These are phyloP conservation scores for Drosophila serrata DNA, from an alignment of 1,140 invertebrate genomes.

Conservation along the genomic window DNA sequence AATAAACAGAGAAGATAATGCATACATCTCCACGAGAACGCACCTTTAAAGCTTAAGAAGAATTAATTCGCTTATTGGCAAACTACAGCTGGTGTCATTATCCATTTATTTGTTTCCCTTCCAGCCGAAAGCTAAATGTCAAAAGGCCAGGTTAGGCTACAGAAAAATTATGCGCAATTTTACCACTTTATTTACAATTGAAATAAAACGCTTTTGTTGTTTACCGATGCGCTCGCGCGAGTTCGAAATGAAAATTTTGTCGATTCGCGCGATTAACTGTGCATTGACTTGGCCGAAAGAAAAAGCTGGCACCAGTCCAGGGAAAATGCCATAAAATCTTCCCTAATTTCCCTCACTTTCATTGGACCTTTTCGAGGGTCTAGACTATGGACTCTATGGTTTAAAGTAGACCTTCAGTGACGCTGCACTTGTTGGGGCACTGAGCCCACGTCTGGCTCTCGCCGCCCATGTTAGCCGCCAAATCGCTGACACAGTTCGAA, in stretches of 20 bases:
- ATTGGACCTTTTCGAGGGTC: conserved; percentile 16
- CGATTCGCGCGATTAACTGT: conserved; percentile 23
- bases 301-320: conserved; percentile 25
- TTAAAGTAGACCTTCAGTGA: conserved; percentile 22
- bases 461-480: conserved; percentile 40
- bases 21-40: background rate
- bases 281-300: conserved; percentile 28
- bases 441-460: conserved; percentile 33
- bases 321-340: conserved; percentile 1
- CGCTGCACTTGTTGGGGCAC: conserved; percentile 35
- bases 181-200: conserved; percentile 31
- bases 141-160: conserved; percentile 16
- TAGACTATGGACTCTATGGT: background rate
- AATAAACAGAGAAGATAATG: background rate
- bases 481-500: conserved; percentile 66
- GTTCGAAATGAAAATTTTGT: conserved; percentile 32
- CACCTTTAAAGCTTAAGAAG: background rate
- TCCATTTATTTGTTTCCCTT: conserved; percentile 9
- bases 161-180: conserved; percentile 19
- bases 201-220: conserved; percentile 42
- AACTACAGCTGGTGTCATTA: conserved; percentile 17
- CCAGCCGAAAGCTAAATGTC: conserved; percentile 36
- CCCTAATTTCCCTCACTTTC: conserved; percentile 22
- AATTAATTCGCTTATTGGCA: conserved; percentile 19
- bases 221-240: conserved; percentile 45